Base-by-base conservation (phyloP, 2,888 invertebrate genomes). In the Lymantria monacha region DNA sequence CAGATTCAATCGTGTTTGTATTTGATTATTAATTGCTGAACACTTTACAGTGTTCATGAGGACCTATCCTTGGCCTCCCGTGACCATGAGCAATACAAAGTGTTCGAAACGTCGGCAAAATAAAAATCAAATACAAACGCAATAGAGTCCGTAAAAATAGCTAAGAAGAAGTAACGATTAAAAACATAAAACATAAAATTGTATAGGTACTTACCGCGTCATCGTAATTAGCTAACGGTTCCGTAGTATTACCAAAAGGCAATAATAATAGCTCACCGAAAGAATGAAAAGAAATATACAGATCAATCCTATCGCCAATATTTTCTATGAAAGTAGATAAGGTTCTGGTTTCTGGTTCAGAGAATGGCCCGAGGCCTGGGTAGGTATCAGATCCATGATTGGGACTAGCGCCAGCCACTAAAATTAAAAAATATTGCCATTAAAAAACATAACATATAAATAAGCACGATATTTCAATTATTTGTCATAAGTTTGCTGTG, bases 241-340 rank as follows among this genome's bases (percentile, higher is more conserved):
- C 70, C 0, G 83, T 75, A 0, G 74, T 73, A 40, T 83, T 81
- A 0, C 81, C 81, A 60, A 80, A 96, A 0, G 96, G 95, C 45
- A 94, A 82, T 53, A 96, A 72, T 13, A 96, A 73, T 55, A 93
- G 76, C 68, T 96, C 95, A 0, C 94, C 93, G 64, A 92, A 96
- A 0, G 96, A 95, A 78, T 97, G 96, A 70, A 93, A 84, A 0
- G 92, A 87, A 0, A 93, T 70, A 59, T 93, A 93, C 46, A 92
- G 70, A 0, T 86, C 77, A 1, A 90, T 70, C 22, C 66, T 69
- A 40, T 78, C 80, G 7, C 67, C 63, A 40, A 80, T 72, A 36
- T 55, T 64, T 13, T 47, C 70, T 53, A 66, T 83, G 55, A 49
- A 74, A 36, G 30, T 51, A 41, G 62, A 90, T 59, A 78, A 76